Evolutionary conservation across 1,140 invertebrate genomes (phyloP).

Genomic region (Calliphora vicina): DNA sequence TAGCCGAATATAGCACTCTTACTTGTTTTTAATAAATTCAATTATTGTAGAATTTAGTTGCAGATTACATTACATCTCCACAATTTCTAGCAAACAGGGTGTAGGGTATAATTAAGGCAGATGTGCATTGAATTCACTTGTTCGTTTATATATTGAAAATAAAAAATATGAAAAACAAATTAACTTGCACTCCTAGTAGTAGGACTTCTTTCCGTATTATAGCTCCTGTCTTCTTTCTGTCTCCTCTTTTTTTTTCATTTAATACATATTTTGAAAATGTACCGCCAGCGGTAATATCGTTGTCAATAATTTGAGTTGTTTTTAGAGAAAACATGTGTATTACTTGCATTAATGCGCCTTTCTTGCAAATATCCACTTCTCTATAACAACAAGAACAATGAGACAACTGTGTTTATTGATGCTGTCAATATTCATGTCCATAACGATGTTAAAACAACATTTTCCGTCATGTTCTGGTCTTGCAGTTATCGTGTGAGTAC

Average conservation of each 20-base stretch:
- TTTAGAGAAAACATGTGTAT: constrained; percentile 14
- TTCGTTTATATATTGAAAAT: not conserved
- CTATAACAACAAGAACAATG: not conserved
- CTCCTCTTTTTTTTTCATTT: not conserved
- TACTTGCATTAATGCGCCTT: not conserved
- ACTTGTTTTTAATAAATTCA: too few species aligned
- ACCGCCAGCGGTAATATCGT: not conserved
- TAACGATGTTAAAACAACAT: constrained; percentile 1
- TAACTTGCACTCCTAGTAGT: not conserved
- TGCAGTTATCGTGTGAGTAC: not conserved
- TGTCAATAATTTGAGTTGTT: constrained; percentile 7
- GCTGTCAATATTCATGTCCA: constrained; percentile 16
- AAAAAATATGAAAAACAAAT: not conserved
- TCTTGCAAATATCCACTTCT: not conserved
- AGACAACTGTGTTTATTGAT: not conserved
- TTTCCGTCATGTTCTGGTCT: not conserved
- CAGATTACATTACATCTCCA: too few species aligned
- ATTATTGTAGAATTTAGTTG: too few species aligned
- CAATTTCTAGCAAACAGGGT: not conserved
- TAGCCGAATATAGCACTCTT: too few species aligned
- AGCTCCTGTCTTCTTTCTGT: not conserved
- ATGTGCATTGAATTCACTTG: not conserved
- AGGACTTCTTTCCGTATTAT: not conserved
- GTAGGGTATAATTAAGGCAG: not conserved
- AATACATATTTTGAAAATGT: not conserved